These are phyloP conservation scores for Prunella fulvescens DNA, from an alignment of 2,113 vertebrate genomes.

Conservation along the genomic window DNA sequence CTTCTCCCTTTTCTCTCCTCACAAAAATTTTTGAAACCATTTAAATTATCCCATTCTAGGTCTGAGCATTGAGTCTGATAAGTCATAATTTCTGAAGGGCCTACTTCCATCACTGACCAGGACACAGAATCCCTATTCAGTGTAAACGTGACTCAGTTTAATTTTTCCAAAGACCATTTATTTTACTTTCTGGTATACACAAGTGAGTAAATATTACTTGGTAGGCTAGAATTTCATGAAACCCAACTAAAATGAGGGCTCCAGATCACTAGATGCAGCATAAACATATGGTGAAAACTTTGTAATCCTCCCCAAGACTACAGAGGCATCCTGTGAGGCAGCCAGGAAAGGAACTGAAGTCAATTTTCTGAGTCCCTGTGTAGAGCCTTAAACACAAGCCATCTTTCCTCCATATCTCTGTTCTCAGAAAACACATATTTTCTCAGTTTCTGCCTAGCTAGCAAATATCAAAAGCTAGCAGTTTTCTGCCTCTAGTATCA, in stretches of 20 bases:
- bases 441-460: neutral
- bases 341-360: constrained; percentile 18
- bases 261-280: neutral
- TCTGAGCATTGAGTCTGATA: neutral
- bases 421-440: neutral
- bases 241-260: neutral
- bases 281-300: constrained; percentile 39
- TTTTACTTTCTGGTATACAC: constrained; percentile 11
- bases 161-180: neutral
- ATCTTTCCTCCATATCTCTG: neutral
- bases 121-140: neutral
- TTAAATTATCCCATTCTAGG: neutral
- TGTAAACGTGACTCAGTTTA: neutral
- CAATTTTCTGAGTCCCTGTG: neutral
- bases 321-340: constrained; percentile 1
- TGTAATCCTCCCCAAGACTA: neutral
- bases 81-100: neutral
- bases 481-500: neutral
- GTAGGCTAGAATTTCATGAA: neutral
- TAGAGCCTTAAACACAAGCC: neutral
- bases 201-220: constrained; percentile 30
- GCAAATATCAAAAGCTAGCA: neutral
- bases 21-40: neutral
- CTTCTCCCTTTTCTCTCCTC: neutral
- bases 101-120: neutral